Evolutionary conservation across 2,113 vertebrate genomes (phyloP), one percentile per base, ranked within the genome.

Genomic region (Nothoprocta pentlandii): DNA sequence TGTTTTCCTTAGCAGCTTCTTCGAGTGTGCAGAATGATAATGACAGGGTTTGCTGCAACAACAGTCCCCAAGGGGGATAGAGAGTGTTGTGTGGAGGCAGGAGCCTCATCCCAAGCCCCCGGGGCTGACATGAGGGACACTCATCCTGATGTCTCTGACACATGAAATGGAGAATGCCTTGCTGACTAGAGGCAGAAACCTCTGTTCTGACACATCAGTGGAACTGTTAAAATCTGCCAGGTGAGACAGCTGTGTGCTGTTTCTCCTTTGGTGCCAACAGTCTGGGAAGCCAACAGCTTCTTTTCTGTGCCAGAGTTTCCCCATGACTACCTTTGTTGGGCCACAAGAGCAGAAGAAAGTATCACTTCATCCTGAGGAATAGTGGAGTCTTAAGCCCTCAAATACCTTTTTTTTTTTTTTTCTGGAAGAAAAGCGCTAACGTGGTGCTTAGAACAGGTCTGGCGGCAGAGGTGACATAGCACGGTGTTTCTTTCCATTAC

Each of bases 1-100:
- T 58, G n/a, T 94, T 94, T 93, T 95, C 28, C 30, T 94, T 86
- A 83, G 85, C 39, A 77, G 70, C 73, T 32, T 80, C 91, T 90
- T 77, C 73, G 44, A 92, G 70, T 53, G 61, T 91, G 46, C 74
- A 84, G 87, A 82, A 78, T 85, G 80, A 78, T 95, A 86, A 91
- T 90, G 83, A 70, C n/a, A 86, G 80, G 75, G 67, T 94, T 89
- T 90, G 74, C 92, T 84, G 63, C 39, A 87, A 88, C 42, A 89
- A 59, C 54, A 80, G 16, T 10, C 82, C 41, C 81, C 2, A 6
- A 93, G 68, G 79, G 78, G 42, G 15, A 77, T 16, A 91, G 89
- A 64, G 70, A 76, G 71, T 61, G 25, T 66, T 84, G 22, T 62
- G 63, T 90, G 70, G 28, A 89, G 70, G 64, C 83, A 87, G 59